Evolutionary conservation across 1,140 invertebrate genomes (phyloP), one percentile per base, ranked within the genome.

Genomic region (Panonychus citri): DNA sequence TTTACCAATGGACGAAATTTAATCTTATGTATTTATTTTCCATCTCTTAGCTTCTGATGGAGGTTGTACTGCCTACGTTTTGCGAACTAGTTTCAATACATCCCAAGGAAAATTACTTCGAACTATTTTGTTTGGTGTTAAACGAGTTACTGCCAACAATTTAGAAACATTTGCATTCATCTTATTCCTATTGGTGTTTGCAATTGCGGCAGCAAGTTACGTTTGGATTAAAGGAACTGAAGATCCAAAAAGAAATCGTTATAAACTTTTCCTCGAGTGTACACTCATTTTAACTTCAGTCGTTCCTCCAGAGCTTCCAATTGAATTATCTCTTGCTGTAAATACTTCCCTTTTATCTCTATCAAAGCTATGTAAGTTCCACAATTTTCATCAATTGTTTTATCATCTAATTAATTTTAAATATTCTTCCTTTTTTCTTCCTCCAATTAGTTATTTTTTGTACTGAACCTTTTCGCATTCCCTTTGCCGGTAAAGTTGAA

Each of bases 131-230:
- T 99, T 93, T 71, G 91, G 94, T 27, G 94, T 98, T 0, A 97
- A 98, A 71, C 75, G 90, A 57, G 90, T 98, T 0, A 98, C 94
- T 3, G 94, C 94, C n/a, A 99, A 99, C 71, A 99, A 97, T 74
- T 71, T 93, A 50, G 95, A 99, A 75, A 96, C 93, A n/a, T 98
- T 99, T 72, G 81, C 83, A 26, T 99, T 99, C 66, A 99, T 99
- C 63, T 66, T 97, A 19, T 99, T 99, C 66, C 74, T 99, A 3
- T 74, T 99, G 48, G 78, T 98, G 42, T 99, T 99, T 69, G 95
- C 94, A 1, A 78, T 99, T 66, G 84, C 87, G 60, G 95, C 95
- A 19, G 85, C 95, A 15, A 76, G 77, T 1, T 99, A 99, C 74
- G 88, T 99, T 3, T 99, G 95, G 95, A 78, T 95, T 54, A 93